Conservation (phyloP, 2,113 vertebrate species). For the Cinclus cinclus region DNA sequence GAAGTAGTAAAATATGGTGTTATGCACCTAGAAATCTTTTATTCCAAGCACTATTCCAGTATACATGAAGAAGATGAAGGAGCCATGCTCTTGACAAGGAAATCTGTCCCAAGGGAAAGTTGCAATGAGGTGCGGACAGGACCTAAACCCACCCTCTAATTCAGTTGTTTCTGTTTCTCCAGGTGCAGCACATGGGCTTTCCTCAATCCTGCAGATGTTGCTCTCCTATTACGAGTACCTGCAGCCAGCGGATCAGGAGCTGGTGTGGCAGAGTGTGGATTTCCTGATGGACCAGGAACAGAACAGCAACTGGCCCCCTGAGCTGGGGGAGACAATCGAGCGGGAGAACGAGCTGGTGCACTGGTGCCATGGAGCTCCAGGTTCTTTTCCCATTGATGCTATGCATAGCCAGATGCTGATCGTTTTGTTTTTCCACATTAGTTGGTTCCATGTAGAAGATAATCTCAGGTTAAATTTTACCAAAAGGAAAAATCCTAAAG, state of each 20-base stretch:
- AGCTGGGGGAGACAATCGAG: conserved; percentile 86
- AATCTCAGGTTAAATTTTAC: background rate
- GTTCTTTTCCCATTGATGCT: conserved; percentile 64
- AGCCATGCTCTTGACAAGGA: background rate
- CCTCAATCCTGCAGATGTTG: conserved; percentile 89
- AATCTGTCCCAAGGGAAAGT: background rate
- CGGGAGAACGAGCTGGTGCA: conserved; percentile 89
- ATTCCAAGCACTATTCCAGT: background rate
- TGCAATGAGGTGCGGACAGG: background rate
- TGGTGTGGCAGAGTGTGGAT: conserved; percentile 90
- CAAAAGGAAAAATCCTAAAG: background rate
- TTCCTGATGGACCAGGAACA: conserved; percentile 92
- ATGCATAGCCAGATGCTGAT: background rate
- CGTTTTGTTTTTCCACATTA: background rate
- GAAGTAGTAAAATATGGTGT: background rate
- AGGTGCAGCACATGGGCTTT: conserved; percentile 90
- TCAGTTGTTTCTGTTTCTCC: background rate
- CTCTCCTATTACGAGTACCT: conserved; percentile 88
- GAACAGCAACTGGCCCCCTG: conserved; percentile 90
- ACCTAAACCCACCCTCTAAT: background rate
- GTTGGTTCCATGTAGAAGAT: background rate
- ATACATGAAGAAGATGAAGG: background rate
- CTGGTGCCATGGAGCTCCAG: conserved; percentile 91
- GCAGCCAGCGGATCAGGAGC: conserved; percentile 81
- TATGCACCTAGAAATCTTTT: background rate